Conservation (phyloP, 2,797 vertebrate species). For the Hylomyscus alleni region DNA sequence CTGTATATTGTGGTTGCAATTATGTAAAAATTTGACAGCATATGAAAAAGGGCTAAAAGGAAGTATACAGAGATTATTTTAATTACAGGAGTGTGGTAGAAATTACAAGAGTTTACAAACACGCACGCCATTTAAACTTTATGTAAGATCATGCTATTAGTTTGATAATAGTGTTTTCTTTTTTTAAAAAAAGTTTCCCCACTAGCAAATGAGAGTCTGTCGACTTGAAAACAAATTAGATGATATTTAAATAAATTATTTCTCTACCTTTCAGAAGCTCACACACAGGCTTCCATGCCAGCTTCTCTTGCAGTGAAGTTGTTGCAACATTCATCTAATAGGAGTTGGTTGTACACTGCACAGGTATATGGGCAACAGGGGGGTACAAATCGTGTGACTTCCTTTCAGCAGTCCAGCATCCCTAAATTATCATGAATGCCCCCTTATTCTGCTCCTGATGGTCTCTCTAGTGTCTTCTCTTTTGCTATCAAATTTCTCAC, state of each 20-base stretch:
- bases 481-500: neutral
- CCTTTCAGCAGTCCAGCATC: neutral
- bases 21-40: conserved; percentile 81
- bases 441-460: neutral
- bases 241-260: conserved; percentile 40
- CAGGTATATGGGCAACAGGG: rapidly evolving
- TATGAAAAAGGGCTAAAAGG: conserved; percentile 77
- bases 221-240: conserved; percentile 42
- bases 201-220: conserved; percentile 30
- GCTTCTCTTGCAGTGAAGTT: neutral
- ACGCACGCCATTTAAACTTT: conserved; percentile 62
- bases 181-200: conserved; percentile 21
- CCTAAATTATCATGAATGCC: neutral
- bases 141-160: conserved; percentile 57
- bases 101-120: conserved; percentile 66
- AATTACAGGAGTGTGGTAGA: conserved; percentile 77
- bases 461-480: neutral
- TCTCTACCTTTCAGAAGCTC: neutral
- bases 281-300: neutral
- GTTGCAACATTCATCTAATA: neutral
- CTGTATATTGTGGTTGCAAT: conserved; percentile 81
- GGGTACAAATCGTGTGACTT: neutral
- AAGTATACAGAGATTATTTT: conserved; percentile 79
- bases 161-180: conserved; percentile 66
- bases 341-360: neutral